A percentile compares a stretch with the other conserved stretches of the same genome.
Evolutionary conservation across 2,888 invertebrate species (phyloP).

Genomic region (Vanessa cardui): DNA sequence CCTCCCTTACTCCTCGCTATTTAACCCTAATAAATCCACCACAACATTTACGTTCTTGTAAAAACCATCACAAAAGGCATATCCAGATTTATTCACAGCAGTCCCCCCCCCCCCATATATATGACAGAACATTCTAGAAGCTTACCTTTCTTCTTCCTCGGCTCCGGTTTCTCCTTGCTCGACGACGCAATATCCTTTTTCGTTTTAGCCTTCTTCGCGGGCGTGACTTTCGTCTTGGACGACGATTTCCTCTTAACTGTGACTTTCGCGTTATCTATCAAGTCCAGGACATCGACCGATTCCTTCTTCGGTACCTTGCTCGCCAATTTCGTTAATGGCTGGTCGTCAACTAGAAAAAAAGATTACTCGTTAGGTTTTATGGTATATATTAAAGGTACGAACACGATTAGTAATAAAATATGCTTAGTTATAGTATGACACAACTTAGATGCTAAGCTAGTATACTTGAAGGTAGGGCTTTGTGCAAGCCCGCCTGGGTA

Average conservation of each 20-base stretch:
- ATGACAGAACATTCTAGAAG: slow-evolving; percentile 42
- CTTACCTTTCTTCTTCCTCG: slow-evolving; percentile 79
- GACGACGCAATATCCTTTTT: slow-evolving; percentile 60
- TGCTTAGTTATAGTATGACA: too few species aligned
- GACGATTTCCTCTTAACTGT: slow-evolving; percentile 66
- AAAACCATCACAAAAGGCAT: neutral
- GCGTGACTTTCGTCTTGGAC: slow-evolving; percentile 54
- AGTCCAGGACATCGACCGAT: slow-evolving; percentile 59
- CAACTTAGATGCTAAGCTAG: too few species aligned
- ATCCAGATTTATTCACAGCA: slow-evolving; percentile 49
- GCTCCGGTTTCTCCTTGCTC: slow-evolving; percentile 57
- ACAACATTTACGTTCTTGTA: too few species aligned
- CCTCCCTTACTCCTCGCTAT: too few species aligned
- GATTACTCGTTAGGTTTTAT: neutral
- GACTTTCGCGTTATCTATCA: slow-evolving; percentile 61
- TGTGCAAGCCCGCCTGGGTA: too few species aligned
- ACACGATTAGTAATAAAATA: too few species aligned
- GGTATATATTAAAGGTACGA: too few species aligned
- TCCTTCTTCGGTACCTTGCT: slow-evolving; percentile 73
- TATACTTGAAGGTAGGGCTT: too few species aligned
- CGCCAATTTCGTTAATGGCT: slow-evolving; percentile 69
- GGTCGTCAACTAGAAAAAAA: slow-evolving; percentile 67
- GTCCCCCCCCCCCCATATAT: slow-evolving; percentile 44
- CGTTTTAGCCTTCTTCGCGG: slow-evolving; percentile 62
- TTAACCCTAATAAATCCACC: too few species aligned